Evolutionary conservation across 2,113 vertebrate genomes (phyloP).

Genomic region (Vombatus ursinus): DNA sequence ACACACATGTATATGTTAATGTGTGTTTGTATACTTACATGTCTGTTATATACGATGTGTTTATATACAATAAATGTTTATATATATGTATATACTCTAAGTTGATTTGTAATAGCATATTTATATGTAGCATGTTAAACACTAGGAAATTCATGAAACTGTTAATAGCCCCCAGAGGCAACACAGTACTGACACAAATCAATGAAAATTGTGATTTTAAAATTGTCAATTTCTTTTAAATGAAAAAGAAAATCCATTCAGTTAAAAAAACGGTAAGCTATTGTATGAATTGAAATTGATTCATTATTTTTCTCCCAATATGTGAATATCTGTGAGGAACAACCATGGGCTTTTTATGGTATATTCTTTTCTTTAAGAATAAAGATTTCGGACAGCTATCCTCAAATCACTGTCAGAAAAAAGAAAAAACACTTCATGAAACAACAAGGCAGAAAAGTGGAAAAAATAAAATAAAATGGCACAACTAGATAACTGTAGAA

Average conservation of each 20-base stretch:
- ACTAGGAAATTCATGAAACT: neutral
- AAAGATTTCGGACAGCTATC: neutral
- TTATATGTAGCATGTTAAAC: neutral
- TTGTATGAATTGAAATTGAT: neutral
- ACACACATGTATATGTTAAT: too few species aligned
- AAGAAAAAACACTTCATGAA: neutral
- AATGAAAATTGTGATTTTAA: neutral
- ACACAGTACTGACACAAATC: neutral
- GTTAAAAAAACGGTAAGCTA: neutral
- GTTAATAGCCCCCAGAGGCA: neutral
- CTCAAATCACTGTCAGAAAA: neutral
- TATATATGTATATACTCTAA: neutral
- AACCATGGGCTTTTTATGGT: neutral
- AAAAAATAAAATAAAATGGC: neutral
- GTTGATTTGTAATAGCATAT: neutral
- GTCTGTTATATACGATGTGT: too few species aligned
- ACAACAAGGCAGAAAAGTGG: neutral
- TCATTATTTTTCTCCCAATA: neutral
- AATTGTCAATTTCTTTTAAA: neutral
- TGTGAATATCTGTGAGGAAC: neutral
- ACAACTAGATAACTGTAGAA: neutral
- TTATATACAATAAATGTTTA: too few species aligned
- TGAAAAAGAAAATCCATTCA: constrained; percentile 10
- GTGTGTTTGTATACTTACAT: too few species aligned
- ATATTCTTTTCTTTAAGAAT: neutral